Evolutionary conservation across 1,140 invertebrate species (phyloP).

Genomic region (Nasonia giraulti): DNA sequence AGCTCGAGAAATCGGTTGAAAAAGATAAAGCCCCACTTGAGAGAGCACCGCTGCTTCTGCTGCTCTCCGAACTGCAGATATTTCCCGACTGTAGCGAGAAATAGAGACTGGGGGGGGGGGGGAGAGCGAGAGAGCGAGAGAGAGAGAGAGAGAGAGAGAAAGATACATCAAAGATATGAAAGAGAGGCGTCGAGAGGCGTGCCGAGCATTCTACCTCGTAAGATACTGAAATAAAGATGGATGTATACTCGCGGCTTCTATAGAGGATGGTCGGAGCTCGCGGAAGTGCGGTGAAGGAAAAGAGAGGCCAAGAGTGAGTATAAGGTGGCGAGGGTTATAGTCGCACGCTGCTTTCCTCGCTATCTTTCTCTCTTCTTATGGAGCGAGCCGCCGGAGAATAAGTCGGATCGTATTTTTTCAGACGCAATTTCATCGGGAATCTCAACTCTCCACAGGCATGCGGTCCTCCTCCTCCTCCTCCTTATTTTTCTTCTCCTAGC

Average conservation of each 20-base stretch:
- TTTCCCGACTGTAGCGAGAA: not conserved
- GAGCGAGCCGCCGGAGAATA: not conserved
- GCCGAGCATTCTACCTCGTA: not conserved
- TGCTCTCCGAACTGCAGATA: not conserved
- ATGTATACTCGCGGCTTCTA: slow-evolving; percentile 15
- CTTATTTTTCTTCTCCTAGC: not conserved
- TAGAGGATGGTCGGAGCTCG: not conserved
- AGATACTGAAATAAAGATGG: slow-evolving; percentile 25
- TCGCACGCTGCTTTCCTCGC: not conserved
- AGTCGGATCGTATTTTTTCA: slow-evolving; percentile 68
- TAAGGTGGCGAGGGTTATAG: not conserved
- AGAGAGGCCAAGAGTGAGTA: slow-evolving; percentile 4
- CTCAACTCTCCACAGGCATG: slow-evolving; percentile 53
- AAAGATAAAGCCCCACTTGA: not conserved
- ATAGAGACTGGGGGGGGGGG: not conserved
- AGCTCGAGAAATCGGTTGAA: slow-evolving; percentile 37
- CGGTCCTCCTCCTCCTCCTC: not conserved
- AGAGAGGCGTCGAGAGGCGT: not conserved
- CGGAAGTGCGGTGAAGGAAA: not conserved
- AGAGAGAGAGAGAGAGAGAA: too few species aligned
- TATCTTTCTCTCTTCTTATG: slow-evolving; percentile 9
- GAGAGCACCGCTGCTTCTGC: not conserved
- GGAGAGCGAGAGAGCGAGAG: too few species aligned
- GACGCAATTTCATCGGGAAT: slow-evolving; percentile 70
- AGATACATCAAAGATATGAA: slow-evolving; percentile 28